Percentiles rank a stretch among this genome's conserved stretches.
These are phyloP conservation scores for Cololabis saira DNA, from an alignment of 2,113 vertebrate species.

Conservation along the genomic window DNA sequence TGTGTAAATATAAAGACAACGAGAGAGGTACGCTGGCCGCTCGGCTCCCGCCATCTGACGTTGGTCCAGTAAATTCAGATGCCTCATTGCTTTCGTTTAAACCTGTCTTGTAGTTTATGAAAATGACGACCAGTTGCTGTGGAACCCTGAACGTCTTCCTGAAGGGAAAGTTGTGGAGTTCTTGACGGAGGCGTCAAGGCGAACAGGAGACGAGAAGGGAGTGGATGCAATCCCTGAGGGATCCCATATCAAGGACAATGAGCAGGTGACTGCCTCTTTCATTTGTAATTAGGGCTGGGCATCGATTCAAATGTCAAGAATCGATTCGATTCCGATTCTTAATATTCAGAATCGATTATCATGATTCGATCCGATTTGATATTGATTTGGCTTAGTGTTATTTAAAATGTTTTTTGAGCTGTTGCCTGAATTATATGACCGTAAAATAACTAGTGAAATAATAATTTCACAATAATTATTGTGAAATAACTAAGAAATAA, in stretches of 20 bases:
- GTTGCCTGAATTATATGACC: no score
- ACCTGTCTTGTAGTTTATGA: constrained; percentile 86
- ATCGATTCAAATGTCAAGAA: no score
- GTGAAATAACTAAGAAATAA: no score
- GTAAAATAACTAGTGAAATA: no score
- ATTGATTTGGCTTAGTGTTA: no score
- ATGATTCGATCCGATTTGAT: no score
- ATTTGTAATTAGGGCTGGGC: no score
- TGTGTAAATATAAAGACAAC: constrained; percentile 94
- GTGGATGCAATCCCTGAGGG: constrained; percentile 94
- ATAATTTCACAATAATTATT: no score
- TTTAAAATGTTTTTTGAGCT: no score
- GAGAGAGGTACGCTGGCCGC: constrained; percentile 87
- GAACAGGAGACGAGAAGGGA: constrained; percentile 92
- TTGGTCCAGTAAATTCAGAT: not conserved
- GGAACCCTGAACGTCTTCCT: constrained; percentile 92
- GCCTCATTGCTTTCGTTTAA: not conserved
- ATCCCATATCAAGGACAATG: constrained; percentile 96
- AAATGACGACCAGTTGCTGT: constrained; percentile 96
- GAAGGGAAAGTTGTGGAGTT: constrained; percentile 94
- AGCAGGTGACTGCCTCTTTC: constrained; percentile 87
- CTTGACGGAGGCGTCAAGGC: constrained; percentile 90
- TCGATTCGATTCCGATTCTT: no score
- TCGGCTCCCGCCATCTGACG: not conserved
- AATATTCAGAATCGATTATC: no score